These are phyloP conservation scores for Ahaetulla prasina DNA, from an alignment of 2,113 vertebrate species.

Conservation along the genomic window DNA sequence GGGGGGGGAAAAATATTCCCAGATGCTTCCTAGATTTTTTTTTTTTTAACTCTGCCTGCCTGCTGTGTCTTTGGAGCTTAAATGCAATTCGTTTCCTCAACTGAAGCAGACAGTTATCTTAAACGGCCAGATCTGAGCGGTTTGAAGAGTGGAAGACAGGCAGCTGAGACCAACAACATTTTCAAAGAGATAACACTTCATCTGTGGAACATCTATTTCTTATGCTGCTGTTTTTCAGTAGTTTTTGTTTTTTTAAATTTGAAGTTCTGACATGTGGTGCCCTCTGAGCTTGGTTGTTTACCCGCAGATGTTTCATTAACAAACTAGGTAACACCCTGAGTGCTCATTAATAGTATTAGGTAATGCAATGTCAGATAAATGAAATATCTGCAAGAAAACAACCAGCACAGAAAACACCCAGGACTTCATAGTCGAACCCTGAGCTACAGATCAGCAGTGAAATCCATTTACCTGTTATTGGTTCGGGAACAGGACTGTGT, in stretches of 20 bases:
- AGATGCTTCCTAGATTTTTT: background rate
- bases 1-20: accelerated
- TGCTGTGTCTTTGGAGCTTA: background rate
- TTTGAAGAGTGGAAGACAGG: background rate
- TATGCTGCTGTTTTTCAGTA: background rate
- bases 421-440: background rate
- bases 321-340: background rate
- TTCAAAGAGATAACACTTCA: constrained; percentile 39
- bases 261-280: background rate
- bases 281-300: background rate
- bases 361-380: background rate
- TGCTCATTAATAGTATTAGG: background rate
- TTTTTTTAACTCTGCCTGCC: background rate
- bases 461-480: too few relatives aligned
- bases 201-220: background rate
- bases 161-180: background rate
- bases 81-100: background rate
- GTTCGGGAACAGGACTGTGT: too few relatives aligned
- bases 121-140: background rate
- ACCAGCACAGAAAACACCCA: too few relatives aligned
- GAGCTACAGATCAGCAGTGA: background rate
- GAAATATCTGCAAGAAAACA: background rate
- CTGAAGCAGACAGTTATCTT: constrained; percentile 15
- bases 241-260: background rate
- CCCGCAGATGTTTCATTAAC: background rate